Evolutionary conservation across 2,797 vertebrate species (phyloP), one percentile per base, ranked within the genome.

Genomic region (Leucoraja ocellata): DNA sequence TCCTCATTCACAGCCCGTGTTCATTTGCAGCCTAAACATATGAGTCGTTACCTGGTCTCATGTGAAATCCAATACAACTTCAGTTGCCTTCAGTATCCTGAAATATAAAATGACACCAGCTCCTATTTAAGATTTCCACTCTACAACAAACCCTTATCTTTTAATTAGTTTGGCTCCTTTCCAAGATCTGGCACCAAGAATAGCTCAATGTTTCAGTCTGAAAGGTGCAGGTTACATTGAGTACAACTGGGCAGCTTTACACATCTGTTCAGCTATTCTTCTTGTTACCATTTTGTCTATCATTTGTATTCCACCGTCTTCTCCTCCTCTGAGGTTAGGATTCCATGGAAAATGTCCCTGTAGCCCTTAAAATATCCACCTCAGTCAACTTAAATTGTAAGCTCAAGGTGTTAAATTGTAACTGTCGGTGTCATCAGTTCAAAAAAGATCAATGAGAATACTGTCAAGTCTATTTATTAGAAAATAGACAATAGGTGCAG

Each of bases 141-240:
- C n/a, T 63, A 90, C 86, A 90, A 68, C 86, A 90, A 61, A 14
- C 54, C n/a, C 63, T 90, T 90, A 90, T 90, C 86, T 68, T 90
- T 90, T 65, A 90, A 68, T 68, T 90, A 32, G n/a, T 90, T 90
- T 65, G 58, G 58, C 32, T 65, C 16, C 36, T 65, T 68, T 90
- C 63, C 86, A 90, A 90, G 6, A 32, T 58, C 80, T 54, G 39
- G 39, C 46, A 58, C 21, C 39, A 83, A 83, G 39, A 83, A 83
- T 83, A 58, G 39, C 80, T 81, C 39, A 83, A 54, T 83, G 46
- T 83, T 36, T 83, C 14, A 54, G 36, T 83, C 16, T 21, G 7
- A 46, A 46, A 54, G 39, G 39, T 54, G 16, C 23, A 28, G 21
- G 80, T 83, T 83, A 83, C 80, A 58, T 39, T 36, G 11, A 80